Evolutionary conservation across 2,113 vertebrate species (phyloP), one percentile per base, ranked within the genome.

Genomic region (Gulo gulo): DNA sequence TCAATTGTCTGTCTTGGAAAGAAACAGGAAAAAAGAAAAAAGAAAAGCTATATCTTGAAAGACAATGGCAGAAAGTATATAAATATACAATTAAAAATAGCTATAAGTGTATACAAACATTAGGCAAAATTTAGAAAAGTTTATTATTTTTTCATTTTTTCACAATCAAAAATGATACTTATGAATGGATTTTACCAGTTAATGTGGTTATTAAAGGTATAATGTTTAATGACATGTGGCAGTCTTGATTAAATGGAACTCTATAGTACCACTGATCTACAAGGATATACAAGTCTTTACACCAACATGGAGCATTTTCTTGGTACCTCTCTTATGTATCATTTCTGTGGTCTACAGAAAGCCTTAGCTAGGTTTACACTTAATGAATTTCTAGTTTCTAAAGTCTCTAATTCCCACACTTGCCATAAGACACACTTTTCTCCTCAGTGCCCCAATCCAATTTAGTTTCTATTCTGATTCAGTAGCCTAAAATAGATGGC

Each of bases 391-490:
- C 94, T 95, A 73, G 50, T 90, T 84, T 95, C 83, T 96, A 59
- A 89, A 96, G 76, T 95, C 89, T 84, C 80, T 78, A 97, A 92
- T 97, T 97, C 92, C 96, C 94, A 88, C 21, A 79, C 93, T 97
- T 97, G 63, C 91, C 84, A 63, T 93, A 96, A 98, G 91, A 97
- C 81, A 97, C 52, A 94, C 57, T 92, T 96, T 96, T 63, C 65
- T 97, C 34, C 81, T 96, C 88, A 82, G 81, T 84, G 74, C 23
- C 52, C 61, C 85, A 91, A 92, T 94, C 63, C 78, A 94, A 96
- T 96, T 98, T 97, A 89, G 91, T 97, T 96, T 97, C 94, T 97
- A 95, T 96, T 97, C 95, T 97, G 76, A 94, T 96, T 47, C 47
- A 82, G 39, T 88, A 91, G 39, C 39, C 76, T 95, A 79, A 97